Evolutionary conservation across 2,113 vertebrate species (phyloP).

Genomic region (Fulmarus glacialis): DNA sequence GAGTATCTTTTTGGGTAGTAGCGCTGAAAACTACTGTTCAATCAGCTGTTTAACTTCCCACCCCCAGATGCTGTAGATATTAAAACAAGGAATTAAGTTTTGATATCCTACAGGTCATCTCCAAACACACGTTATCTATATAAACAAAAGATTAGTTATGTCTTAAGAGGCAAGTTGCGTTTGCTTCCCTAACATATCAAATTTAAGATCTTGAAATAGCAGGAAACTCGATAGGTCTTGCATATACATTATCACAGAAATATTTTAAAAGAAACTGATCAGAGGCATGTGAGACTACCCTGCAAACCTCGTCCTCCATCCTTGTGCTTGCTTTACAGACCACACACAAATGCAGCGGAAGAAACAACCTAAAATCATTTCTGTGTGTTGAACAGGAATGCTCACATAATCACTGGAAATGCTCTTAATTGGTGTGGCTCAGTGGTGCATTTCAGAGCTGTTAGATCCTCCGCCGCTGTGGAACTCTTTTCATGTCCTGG

Average conservation of each 20-base stretch:
- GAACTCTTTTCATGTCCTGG: constrained; percentile 43
- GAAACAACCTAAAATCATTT: background rate
- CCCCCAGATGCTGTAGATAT: background rate
- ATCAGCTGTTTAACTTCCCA: background rate
- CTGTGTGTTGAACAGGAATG: constrained; percentile 5
- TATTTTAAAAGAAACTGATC: background rate
- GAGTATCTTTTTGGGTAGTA: background rate
- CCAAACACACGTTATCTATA: background rate
- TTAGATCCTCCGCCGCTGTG: constrained; percentile 28
- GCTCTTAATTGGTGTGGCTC: constrained; percentile 53
- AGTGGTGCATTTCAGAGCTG: constrained; percentile 11
- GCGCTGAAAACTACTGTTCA: background rate
- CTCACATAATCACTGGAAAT: constrained; percentile 40
- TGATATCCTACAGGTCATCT: background rate
- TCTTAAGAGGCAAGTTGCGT: background rate
- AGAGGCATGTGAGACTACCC: background rate
- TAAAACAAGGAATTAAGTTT: background rate
- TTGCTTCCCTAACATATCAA: background rate
- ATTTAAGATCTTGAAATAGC: background rate
- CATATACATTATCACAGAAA: background rate
- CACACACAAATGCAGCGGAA: background rate
- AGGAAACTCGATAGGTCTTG: background rate
- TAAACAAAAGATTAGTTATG: background rate
- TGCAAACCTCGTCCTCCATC: background rate
- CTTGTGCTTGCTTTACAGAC: background rate